These are phyloP conservation scores for Margaritifera margaritifera DNA, from an alignment of 2,888 invertebrate genomes.

Conservation along the genomic window DNA sequence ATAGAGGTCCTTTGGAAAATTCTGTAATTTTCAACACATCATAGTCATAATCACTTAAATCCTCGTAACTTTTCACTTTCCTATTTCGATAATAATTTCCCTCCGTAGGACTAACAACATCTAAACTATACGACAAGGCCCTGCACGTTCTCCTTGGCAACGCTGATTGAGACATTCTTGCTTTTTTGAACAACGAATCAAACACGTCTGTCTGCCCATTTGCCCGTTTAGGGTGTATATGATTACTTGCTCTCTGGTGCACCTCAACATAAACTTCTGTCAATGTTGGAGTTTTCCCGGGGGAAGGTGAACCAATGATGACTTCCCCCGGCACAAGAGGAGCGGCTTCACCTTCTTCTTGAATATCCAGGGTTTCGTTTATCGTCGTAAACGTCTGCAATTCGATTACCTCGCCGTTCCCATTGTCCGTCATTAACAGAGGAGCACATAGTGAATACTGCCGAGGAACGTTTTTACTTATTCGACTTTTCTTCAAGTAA, in stretches of 20 bases:
- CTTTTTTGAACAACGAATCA: too few relatives aligned
- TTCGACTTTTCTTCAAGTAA: slow-evolving; percentile 59
- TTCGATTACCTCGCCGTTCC: slow-evolving; percentile 7
- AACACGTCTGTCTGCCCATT: too few relatives aligned
- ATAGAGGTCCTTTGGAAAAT: slow-evolving; percentile 65
- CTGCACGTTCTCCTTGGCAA: too few relatives aligned
- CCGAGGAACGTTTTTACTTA: slow-evolving; percentile 48
- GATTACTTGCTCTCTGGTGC: slow-evolving; percentile 14
- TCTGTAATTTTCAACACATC: slow-evolving; percentile 67
- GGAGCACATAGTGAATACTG: slow-evolving; percentile 59
- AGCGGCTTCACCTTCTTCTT: too few relatives aligned
- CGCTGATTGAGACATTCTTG: too few relatives aligned
- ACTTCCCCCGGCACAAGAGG: too few relatives aligned
- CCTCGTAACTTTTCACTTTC: slow-evolving; percentile 64
- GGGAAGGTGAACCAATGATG: too few relatives aligned
- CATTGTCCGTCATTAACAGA: slow-evolving; percentile 9
- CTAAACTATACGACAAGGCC: slow-evolving; percentile 30
- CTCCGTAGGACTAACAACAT: slow-evolving; percentile 18
- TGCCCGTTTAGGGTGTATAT: too few relatives aligned
- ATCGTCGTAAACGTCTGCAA: not conserved
- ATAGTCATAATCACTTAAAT: slow-evolving; percentile 58
- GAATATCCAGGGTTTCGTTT: too few relatives aligned
- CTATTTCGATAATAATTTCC: slow-evolving; percentile 24
- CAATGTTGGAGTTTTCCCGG: slow-evolving; percentile 6
- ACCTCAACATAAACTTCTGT: slow-evolving; percentile 45